These are phyloP conservation scores for Onychostruthus taczanowskii DNA, from an alignment of 2,113 vertebrate species.

Conservation along the genomic window DNA sequence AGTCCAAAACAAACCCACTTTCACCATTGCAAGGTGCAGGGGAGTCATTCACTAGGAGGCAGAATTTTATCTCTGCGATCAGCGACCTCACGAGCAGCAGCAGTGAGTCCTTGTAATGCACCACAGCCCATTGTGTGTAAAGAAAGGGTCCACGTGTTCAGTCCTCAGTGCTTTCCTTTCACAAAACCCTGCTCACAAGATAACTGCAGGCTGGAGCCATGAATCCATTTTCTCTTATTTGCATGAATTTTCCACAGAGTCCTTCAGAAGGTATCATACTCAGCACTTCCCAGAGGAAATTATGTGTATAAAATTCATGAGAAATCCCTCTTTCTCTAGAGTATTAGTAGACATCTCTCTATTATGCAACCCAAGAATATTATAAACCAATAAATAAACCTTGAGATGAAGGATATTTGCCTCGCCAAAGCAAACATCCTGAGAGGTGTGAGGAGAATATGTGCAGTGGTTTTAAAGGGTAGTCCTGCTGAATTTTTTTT, in stretches of 20 bases:
- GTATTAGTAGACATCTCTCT: conserved; percentile 43
- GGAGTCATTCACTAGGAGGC: fast-evolving
- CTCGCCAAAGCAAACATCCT: neutral
- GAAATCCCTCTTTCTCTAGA: conserved; percentile 39
- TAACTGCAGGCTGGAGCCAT: conserved; percentile 28
- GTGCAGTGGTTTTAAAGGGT: neutral
- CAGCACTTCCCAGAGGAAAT: conserved; percentile 58
- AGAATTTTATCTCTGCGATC: neutral
- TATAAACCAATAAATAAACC: conserved; percentile 48
- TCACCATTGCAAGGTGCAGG: neutral
- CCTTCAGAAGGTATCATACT: conserved; percentile 44
- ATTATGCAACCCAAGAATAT: conserved; percentile 29
- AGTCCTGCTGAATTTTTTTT: neutral
- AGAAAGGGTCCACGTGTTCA: neutral
- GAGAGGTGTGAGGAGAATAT: neutral
- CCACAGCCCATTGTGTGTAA: neutral
- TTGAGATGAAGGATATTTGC: conserved; percentile 19
- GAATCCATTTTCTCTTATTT: conserved; percentile 55
- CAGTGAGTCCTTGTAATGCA: neutral
- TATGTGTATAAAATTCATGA: conserved; percentile 56
- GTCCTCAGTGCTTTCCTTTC: neutral
- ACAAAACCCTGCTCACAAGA: neutral
- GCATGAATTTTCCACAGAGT: conserved; percentile 57
- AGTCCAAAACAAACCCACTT: neutral
- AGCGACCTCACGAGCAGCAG: neutral